Base-by-base conservation (phyloP, 1,140 invertebrate genomes). In the Cherax quadricarinatus region DNA sequence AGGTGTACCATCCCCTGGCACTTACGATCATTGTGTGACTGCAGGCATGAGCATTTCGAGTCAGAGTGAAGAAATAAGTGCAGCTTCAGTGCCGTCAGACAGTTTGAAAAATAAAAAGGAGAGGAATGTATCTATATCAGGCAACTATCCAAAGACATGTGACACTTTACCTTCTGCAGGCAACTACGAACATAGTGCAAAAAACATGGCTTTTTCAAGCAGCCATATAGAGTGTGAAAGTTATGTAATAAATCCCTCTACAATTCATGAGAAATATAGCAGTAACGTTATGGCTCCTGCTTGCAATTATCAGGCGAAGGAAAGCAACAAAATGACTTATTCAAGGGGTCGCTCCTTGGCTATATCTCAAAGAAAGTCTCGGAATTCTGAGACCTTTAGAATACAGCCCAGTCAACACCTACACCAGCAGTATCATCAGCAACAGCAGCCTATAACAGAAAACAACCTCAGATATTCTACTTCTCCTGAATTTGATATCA, bases 171-270 rank as follows among this genome's bases (percentile, higher is more conserved):
- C 21, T 5, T 21, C 62, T 2, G 30, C 70, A 30, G 70, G 70
- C 70, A 75, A 75, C 70, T 75, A 30, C 30, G 70, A 75, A 75
- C 70, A 75, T 6, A 75, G 21, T 75, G 30, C n/a, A 75, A 75
- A 30, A 30, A 75, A 30, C n/a, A 5, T 30, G n/a, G 30, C 21
- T 21, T 30, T 30, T 30, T 75, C 24, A 30, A 21, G 70, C 70
- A 75, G 70, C 6, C 70, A 7, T 21, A 6, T 9, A 12, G n/a
- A 24, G 70, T 30, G 24, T 75, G 70, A 75, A 75, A 75, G 70
- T 75, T 5, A 75, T 75, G 6, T 75, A 10, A 75, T 12, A 75
- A 75, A 75, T 30, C 4, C 12, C 21, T n/a, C 70, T 30, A 30
- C 24, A 3, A 30, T n/a, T 75, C n/a, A 75, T 24, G n/a, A 75